phyloP scores from a whole-genome alignment of 2,113 vertebrate genomes.

The Lasiurus borealis region DNA sequence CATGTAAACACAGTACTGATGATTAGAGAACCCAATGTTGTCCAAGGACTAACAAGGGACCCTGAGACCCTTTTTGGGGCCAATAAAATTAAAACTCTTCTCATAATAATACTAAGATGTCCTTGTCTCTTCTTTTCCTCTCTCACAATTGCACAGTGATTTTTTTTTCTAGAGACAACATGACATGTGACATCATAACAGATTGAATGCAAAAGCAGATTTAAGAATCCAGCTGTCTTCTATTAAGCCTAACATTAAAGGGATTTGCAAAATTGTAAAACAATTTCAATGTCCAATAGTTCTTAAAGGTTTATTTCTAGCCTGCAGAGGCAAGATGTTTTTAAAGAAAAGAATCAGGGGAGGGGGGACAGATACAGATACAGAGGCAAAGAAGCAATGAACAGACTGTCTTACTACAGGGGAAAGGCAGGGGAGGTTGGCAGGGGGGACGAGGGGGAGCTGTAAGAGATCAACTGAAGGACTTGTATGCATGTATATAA shows the following conservation, averaged over 20 bases:
- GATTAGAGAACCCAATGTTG: neutral
- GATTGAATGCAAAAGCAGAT: neutral
- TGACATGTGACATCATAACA: neutral
- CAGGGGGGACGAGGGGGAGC: too few relatives aligned
- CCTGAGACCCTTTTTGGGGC: neutral
- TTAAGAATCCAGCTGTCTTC: conserved; percentile 17
- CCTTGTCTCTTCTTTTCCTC: neutral
- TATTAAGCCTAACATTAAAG: neutral
- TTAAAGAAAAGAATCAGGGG: too few relatives aligned
- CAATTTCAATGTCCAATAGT: too few relatives aligned
- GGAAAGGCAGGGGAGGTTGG: too few relatives aligned
- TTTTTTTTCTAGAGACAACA: neutral
- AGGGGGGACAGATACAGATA: too few relatives aligned
- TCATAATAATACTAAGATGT: neutral
- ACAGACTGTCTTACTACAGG: too few relatives aligned
- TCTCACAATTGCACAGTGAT: neutral
- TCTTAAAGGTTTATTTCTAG: too few relatives aligned
- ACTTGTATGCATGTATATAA: too few relatives aligned
- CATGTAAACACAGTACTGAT: neutral
- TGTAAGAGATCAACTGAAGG: too few relatives aligned
- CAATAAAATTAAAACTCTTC: neutral
- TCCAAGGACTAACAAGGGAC: neutral
- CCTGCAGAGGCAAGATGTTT: too few relatives aligned
- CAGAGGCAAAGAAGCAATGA: too few relatives aligned
- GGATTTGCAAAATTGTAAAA: conserved; percentile 2